phyloP scores from a whole-genome alignment of 2,888 invertebrate genomes.

The Eledona agricola region DNA sequence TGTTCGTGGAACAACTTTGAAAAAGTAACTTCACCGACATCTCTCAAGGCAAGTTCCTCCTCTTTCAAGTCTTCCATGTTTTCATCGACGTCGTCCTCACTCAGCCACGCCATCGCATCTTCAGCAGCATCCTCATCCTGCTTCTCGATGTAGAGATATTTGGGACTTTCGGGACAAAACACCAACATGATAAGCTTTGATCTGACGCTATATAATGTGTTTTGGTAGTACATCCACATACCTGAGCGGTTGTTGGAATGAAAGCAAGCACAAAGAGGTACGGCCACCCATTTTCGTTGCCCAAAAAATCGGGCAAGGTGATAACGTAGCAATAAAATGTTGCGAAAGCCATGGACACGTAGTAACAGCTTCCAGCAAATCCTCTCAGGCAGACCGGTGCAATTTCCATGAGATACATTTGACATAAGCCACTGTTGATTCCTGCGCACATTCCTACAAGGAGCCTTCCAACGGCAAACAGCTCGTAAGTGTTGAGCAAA shows the following conservation, averaged over 20 bases:
- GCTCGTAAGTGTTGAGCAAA: background rate
- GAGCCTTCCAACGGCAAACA: background rate
- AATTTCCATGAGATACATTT: background rate
- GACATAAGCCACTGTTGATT: background rate
- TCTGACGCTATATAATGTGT: constrained; percentile 1
- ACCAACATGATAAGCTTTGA: constrained; percentile 2
- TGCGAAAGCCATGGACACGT: constrained; percentile 2
- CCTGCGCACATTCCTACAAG: background rate
- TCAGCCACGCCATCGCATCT: constrained; percentile 79
- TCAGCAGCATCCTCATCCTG: constrained; percentile 78
- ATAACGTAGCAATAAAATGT: background rate
- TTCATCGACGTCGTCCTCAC: constrained; percentile 72
- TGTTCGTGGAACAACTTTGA: constrained; percentile 1
- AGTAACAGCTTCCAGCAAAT: constrained; percentile 2
- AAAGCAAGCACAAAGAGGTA: background rate
- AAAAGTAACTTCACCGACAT: background rate
- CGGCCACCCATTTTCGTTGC: background rate
- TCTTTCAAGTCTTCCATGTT: constrained; percentile 14
- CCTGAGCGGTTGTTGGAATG: background rate
- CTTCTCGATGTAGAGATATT: constrained; percentile 74
- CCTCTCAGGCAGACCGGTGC: background rate
- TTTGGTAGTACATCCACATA: constrained; percentile 1
- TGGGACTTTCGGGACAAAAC: constrained; percentile 84
- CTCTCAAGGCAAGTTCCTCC: constrained; percentile 5
- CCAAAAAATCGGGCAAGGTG: background rate